Evolutionary conservation across 1,140 invertebrate genomes (phyloP), one percentile per base, ranked within the genome.

Genomic region (Cephus cinctus): DNA sequence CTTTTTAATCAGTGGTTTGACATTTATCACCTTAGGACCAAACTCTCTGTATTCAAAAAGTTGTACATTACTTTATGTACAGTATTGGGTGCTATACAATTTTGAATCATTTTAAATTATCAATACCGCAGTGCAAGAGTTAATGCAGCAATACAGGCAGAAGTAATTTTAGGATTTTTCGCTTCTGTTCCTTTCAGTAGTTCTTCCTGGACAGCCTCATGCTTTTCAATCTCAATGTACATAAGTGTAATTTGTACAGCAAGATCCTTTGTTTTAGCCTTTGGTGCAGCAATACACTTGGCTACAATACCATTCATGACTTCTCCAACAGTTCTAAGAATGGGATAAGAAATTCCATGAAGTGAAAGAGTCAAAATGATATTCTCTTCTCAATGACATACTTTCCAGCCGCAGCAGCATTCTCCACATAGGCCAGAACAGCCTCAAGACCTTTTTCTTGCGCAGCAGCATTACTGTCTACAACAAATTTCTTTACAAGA

Each of bases 381-480:
- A 21, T 30, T 8, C 4, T 34, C 6, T 15, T 8, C 9, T n/a
- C 8, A 1, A 38, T 21, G 41, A 77, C 79, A 70, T 75, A 87
- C 85, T 83, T 87, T 62, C 88, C 88, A 54, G 92, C 91, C 57
- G 83, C 73, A 3, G 83, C 84, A 59, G 91, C 90, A 78, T 96
- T 96, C 72, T 96, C 90, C 0, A 96, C 83, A 78, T 87, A 98
- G 12, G 88, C 87, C 16, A 96, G 69, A 1, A 91, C 86, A 11
- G 94, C 93, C 69, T 97, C 94, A 50, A 98, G 71, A 19, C 92
- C 96, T 80, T 96, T 98, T 70, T 98, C 96, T 75, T 97, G 94
- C 1, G 94, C 94, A 19, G 90, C 84, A 25, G 88, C 94, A 88
- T 98, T 98, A 48, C 87, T 94, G 68, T 98, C 96, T 4, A 84